Evolutionary conservation across 2,113 vertebrate species (phyloP).

Genomic region (Pelmatolapia mariae): DNA sequence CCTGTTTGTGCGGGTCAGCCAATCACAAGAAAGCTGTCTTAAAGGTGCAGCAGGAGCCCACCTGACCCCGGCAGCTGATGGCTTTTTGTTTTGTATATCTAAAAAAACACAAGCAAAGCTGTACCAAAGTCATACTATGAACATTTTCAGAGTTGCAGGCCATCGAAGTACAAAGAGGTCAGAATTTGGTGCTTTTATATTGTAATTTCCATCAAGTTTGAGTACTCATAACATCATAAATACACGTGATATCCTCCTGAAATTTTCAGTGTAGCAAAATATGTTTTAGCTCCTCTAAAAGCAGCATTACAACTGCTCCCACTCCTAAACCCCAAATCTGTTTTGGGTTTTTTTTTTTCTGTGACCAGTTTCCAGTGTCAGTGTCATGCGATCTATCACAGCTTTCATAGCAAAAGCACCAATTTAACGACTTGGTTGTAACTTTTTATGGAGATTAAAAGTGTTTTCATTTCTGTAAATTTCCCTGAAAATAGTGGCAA

Average conservation of each 20-base stretch:
- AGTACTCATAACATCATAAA: neutral
- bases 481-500: neutral
- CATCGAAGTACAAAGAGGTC: accelerated
- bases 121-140: neutral
- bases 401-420: neutral
- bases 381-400: accelerated
- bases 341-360: neutral
- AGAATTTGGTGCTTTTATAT: neutral
- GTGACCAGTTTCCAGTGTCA: neutral
- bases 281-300: neutral
- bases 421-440: accelerated
- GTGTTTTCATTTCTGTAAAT: neutral
- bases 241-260: neutral
- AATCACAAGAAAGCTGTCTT: neutral
- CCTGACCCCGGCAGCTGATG: neutral
- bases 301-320: neutral
- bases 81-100: neutral
- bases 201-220: neutral
- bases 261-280: neutral
- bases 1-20: neutral
- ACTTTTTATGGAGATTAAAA: neutral
- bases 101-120: neutral
- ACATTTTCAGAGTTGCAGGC: neutral
- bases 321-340: neutral
- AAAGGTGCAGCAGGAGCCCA: neutral